Evolutionary conservation across 1,140 invertebrate genomes (phyloP), one percentile per base, ranked within the genome.

Genomic region (Chironomus striatipennis): DNA sequence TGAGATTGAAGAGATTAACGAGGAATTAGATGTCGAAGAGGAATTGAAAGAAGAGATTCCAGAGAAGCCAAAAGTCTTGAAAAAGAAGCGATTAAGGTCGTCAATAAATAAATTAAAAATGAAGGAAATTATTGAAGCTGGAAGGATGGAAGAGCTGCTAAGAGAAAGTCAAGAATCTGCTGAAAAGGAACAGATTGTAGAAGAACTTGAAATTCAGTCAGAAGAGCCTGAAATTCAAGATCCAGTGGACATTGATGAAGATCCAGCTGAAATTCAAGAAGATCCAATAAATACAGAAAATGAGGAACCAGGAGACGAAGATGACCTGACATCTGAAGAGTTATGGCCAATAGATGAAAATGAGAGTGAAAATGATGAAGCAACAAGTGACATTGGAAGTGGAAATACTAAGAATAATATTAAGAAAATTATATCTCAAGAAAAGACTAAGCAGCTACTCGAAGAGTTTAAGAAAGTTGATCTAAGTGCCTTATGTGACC

Each of bases 391-490:
- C 43, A 77, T 78, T 42, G 79, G 78, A 65, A 77, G 77, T 7
- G 77, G 79, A 47, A 80, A 80, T 65, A 75, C 81, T 42, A 80
- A 84, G 75, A 80, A 79, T 73, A 83, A 83, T 12, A 84, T 85
- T 2, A 83, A 85, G 76, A 79, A 83, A 42, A 85, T 85, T 67
- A 84, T 86, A 10, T 84, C 84, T 76, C 83, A 84, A 65, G 84
- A 85, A 75, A 83, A 84, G 76, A 83, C 84, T 21, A 83, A 81
- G 20, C 82, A 84, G 70, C 83, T 84, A 78, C 79, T 82, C 43
- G 81, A 82, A 57, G 79, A 80, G 74, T 81, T 82, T n/a, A 78
- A 81, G 2, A 79, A 79, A 9, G 79, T 82, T 79, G 80, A 83
- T 77, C 74, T 82, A 73, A 81, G 77, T 2, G 77, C 77, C 34